phyloP scores from a whole-genome alignment of 2,888 invertebrate species.

The Melipona beecheii region DNA sequence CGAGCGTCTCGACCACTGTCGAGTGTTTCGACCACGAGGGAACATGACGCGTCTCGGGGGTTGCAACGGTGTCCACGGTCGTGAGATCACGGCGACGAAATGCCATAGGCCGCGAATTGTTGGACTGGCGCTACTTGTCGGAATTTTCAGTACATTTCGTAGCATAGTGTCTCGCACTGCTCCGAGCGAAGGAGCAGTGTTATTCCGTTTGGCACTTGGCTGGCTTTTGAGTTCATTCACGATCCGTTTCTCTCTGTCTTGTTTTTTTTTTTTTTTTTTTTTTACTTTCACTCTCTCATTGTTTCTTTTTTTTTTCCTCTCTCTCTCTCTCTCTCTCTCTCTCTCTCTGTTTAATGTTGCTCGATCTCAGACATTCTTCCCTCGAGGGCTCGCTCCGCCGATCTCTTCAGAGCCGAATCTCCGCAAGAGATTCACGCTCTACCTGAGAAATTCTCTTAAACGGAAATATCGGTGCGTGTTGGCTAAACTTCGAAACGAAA shows the following conservation, averaged over 20 bases:
- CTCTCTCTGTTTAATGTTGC: constrained; percentile 25
- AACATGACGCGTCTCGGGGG: constrained; percentile 10
- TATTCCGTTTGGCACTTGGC: constrained; percentile 60
- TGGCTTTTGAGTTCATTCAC: constrained; percentile 63
- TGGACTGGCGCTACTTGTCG: constrained; percentile 74
- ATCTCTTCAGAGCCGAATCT: too few relatives aligned
- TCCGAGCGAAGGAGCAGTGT: constrained; percentile 52
- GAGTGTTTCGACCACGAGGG: neutral
- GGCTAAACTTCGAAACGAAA: neutral
- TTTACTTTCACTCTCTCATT: constrained; percentile 2
- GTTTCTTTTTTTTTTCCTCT: constrained; percentile 3
- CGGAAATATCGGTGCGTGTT: neutral
- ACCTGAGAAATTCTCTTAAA: neutral
- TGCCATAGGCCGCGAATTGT: constrained; percentile 41
- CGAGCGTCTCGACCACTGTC: neutral
- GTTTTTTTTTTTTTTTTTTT: constrained; percentile 11
- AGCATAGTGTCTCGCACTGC: constrained; percentile 57
- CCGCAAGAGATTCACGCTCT: too few relatives aligned
- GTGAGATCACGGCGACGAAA: neutral
- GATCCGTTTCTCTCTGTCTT: constrained; percentile 17
- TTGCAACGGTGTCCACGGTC: constrained; percentile 24
- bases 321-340: constrained; percentile 1
- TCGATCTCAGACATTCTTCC: constrained; percentile 26
- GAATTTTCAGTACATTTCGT: constrained; percentile 54
- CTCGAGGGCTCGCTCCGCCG: neutral